Evolutionary conservation across 1,140 invertebrate species (phyloP), one percentile per base, ranked within the genome.

Genomic region (Eciton burchellii): DNA sequence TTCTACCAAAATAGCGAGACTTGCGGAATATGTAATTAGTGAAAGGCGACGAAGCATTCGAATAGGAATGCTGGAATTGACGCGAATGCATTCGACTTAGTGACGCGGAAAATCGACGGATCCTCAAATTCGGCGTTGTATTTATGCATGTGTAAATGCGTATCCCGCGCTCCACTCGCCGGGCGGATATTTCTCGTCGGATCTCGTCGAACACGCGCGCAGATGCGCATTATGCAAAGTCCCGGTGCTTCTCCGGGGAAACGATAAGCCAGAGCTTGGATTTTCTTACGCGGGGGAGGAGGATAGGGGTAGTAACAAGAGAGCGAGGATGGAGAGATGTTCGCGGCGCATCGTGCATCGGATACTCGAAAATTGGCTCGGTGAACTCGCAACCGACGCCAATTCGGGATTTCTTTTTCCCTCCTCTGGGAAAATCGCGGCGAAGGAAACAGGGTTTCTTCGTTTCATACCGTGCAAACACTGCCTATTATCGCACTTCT

Each of bases 201-300:
- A 45, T 71, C 43, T 57, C 70, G 29, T 24, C 59, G 54, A 16
- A 16, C 45, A 11, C 45, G 35, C 60, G 54, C 47, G 29, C 35
- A 54, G 16, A 56, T n/a, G 24, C 45, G 54, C 84, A 86, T 87
- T 87, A 87, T 81, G 84, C 72, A 79, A 83, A 83, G 47, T 19
- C 41, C 24, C 29, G 14, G 56, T 65, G 19, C 63, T 60, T 47
- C 62, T 49, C 41, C 66, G 16, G 54, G 63, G 21, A 52, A 87
- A 83, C 41, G 21, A 68, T 81, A 79, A 79, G 82, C 81, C 81
- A 83, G 79, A 73, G 59, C 16, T 66, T 68, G 73, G 84, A 87
- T 87, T 86, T 87, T 49, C 84, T 57, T 43, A 47, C 16, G 47
- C 54, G 26, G 54, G 19, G 60, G n/a, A n/a, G n/a, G n/a, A n/a